A percentile compares a stretch with the other conserved stretches of the same genome.
These are phyloP conservation scores for Idaea straminata DNA, from an alignment of 2,888 invertebrate genomes.

Conservation along the genomic window DNA sequence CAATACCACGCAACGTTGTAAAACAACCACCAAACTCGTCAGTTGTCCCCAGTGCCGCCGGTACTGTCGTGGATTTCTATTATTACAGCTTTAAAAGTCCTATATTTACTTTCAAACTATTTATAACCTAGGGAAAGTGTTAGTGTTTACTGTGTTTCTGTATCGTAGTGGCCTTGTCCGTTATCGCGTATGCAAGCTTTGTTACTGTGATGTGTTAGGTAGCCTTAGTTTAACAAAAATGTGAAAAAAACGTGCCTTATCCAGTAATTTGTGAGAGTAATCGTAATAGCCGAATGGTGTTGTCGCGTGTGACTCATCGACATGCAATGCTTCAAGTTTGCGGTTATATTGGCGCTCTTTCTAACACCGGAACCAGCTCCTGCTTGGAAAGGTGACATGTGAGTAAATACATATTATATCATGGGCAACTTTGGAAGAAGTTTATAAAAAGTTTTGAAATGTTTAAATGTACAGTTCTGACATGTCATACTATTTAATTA, in stretches of 20 bases:
- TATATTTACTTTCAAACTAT: constrained; percentile 39
- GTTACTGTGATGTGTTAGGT: constrained; percentile 38
- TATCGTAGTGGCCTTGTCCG: constrained; percentile 66
- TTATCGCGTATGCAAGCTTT: constrained; percentile 58
- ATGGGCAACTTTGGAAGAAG: not conserved
- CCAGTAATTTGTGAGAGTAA: constrained; percentile 47
- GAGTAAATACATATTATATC: constrained; percentile 28
- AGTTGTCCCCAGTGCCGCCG: constrained; percentile 32
- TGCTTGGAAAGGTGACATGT: constrained; percentile 62
- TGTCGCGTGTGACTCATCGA: constrained; percentile 57
- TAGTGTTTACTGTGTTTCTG: constrained; percentile 51
- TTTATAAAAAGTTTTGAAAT: not conserved
- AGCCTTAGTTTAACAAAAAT: constrained; percentile 50
- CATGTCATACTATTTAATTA: not conserved
- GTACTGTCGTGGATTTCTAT: constrained; percentile 20
- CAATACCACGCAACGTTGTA: constrained; percentile 28
- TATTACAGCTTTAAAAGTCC: constrained; percentile 20
- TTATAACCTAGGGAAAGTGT: constrained; percentile 49
- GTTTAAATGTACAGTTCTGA: too few relatives aligned
- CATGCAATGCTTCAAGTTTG: constrained; percentile 57
- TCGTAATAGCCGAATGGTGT: constrained; percentile 35
- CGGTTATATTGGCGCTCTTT: constrained; percentile 53
- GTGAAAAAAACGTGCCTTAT: constrained; percentile 71
- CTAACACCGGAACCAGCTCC: constrained; percentile 59
- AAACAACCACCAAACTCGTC: constrained; percentile 41